A percentile compares a stretch with the other conserved stretches of the same genome.
Evolutionary conservation across 1,140 invertebrate genomes (phyloP).

Genomic region (Oscheius sp.): DNA sequence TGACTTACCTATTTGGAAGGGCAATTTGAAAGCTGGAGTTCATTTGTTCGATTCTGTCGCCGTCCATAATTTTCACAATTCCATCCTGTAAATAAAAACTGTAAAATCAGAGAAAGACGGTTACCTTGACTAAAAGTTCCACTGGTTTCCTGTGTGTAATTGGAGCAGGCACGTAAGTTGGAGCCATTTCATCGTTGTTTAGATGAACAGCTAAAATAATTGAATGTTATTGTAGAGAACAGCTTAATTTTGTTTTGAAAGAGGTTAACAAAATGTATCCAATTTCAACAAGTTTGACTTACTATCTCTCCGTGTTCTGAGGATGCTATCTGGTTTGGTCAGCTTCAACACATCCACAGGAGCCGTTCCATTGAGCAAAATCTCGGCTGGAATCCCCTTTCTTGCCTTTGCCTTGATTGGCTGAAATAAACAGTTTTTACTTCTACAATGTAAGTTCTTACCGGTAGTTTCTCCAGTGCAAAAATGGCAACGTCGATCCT

Average conservation of each 20-base stretch:
- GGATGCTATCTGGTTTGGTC: neutral
- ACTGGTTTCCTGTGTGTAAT: slow-evolving; percentile 2
- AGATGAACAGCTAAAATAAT: neutral
- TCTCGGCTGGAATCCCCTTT: neutral
- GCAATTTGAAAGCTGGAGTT: slow-evolving; percentile 9
- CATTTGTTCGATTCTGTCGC: neutral
- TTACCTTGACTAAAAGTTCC: slow-evolving; percentile 9
- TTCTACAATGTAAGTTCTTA: slow-evolving; percentile 18
- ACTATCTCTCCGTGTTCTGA: slow-evolving; percentile 1
- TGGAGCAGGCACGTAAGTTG: slow-evolving; percentile 3
- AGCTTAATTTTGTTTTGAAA: too few species aligned
- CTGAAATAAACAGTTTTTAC: slow-evolving; percentile 33
- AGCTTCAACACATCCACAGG: slow-evolving; percentile 16
- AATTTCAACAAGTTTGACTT: too few species aligned
- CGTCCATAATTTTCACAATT: neutral
- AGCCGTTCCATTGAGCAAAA: neutral
- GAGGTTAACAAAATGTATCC: too few species aligned
- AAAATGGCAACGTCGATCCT: slow-evolving; percentile 50
- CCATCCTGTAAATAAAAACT: neutral
- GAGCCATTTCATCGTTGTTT: neutral
- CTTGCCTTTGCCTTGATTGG: slow-evolving; percentile 24
- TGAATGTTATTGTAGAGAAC: neutral
- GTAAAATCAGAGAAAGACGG: too few species aligned
- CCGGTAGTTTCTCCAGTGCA: slow-evolving; percentile 36
- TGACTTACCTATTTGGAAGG: neutral